Evolutionary conservation across 2,888 invertebrate species (phyloP), one percentile per base, ranked within the genome.

Genomic region (Pogonocherus hispidulus): DNA sequence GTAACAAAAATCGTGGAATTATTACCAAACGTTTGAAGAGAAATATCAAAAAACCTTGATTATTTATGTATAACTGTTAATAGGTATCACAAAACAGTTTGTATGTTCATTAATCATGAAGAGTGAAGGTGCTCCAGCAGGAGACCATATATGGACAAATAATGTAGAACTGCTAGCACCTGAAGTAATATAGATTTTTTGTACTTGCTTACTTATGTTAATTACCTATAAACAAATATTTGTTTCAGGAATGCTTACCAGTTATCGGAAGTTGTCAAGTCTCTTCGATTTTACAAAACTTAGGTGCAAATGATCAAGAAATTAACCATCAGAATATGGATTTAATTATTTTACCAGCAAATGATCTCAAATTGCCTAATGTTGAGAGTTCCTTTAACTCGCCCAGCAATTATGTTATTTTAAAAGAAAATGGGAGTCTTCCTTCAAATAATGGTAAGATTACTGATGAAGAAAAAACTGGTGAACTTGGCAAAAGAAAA

Each of bases 231-330:
- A n/a, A n/a, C n/a, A n/a, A n/a, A n/a, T n/a, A n/a, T n/a, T n/a
- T n/a, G n/a, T n/a, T n/a, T n/a, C 67, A 84, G 84, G 83, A 80
- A 72, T 82, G 81, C 66, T 76, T 85, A 54, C 84, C 85, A 35
- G 79, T 83, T 20, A 84, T 84, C 22, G 83, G 82, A 18, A 81
- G 78, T 68, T 82, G 81, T 66, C 84, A 84, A 70, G 80, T 83
- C 19, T 81, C 84, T 6, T 84, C 84, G 11, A 84, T 84, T 56
- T 69, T 85, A 19, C 82, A 83, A 74, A 82, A 80, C 66, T 74
- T 84, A 35, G 83, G 82, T 52, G 63, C 77, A 47, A 47, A 76
- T 9, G 64, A 64, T 49, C 67, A 74, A 57, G 80, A 79, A 46
- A 74, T 71, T 49, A 76, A 76, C 19, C 60, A 76, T 27, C 80